Conservation (phyloP, 2,797 vertebrate species). For the Oryzias sinensis region DNA sequence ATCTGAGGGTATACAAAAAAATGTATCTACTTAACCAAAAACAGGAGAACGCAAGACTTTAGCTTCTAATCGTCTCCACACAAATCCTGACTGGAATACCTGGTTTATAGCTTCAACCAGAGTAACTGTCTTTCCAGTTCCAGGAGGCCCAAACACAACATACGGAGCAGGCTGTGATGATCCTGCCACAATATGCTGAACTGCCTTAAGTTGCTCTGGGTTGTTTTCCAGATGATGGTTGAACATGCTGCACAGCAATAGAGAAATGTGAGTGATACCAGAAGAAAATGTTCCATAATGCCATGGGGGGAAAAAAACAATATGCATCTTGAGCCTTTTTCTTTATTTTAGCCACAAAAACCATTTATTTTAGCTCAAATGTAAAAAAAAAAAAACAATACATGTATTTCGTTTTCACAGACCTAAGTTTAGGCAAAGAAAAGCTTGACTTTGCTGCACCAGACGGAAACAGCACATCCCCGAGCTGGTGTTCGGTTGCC, state of each 20-base stretch:
- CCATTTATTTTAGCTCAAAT: background rate
- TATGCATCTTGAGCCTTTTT: background rate
- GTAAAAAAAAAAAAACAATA: background rate
- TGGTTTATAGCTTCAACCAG: slow-evolving; percentile 62
- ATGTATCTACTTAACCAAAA: background rate
- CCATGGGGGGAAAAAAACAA: background rate
- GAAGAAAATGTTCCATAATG: no score
- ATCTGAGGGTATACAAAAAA: slow-evolving; percentile 79
- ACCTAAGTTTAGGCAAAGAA: slow-evolving; percentile 67
- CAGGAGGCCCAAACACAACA: slow-evolving; percentile 93
- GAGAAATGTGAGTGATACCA: background rate
- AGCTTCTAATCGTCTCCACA: background rate
- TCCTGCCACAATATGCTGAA: slow-evolving; percentile 84
- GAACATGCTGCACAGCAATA: slow-evolving; percentile 74
- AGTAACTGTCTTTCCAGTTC: slow-evolving; percentile 80
- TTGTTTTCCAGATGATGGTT: slow-evolving; percentile 83
- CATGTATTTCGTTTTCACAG: background rate
- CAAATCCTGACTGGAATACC: slow-evolving; percentile 33
- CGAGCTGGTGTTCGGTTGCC: slow-evolving; percentile 63
- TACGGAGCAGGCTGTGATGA: slow-evolving; percentile 89
- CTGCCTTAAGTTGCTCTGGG: slow-evolving; percentile 81
- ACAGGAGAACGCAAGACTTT: background rate
- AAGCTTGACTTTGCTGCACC: slow-evolving; percentile 23
- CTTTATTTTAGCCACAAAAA: background rate
- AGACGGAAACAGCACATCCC: slow-evolving; percentile 83